A percentile compares a stretch with the other conserved stretches of the same genome.
phyloP scores from a whole-genome alignment of 2,888 invertebrate species.

The Lamproptera curius region DNA sequence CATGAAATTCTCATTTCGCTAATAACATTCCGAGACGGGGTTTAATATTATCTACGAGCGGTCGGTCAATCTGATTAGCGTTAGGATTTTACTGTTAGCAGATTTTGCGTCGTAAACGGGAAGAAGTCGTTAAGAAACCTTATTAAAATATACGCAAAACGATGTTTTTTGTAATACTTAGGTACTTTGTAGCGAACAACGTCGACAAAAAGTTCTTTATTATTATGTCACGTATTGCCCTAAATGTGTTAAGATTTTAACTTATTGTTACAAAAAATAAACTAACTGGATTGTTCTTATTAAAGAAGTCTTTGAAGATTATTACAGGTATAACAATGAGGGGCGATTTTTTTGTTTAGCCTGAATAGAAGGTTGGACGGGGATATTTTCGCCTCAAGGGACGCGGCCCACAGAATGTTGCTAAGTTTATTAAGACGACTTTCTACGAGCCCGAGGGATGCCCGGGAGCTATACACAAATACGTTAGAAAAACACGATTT shows the following conservation, averaged over 20 bases:
- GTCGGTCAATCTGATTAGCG: slow-evolving; percentile 22
- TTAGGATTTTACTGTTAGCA: too few relatives aligned
- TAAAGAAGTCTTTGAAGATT: slow-evolving; percentile 35
- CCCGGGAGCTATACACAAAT: slow-evolving; percentile 42
- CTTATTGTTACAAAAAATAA: too few relatives aligned
- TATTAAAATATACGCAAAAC: too few relatives aligned
- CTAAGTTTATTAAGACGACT: slow-evolving; percentile 75
- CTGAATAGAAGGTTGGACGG: slow-evolving; percentile 44
- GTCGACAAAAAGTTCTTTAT: too few relatives aligned
- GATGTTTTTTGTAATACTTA: too few relatives aligned
- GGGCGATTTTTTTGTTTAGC: slow-evolving; percentile 58
- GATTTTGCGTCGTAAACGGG: too few relatives aligned
- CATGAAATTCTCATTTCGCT: slow-evolving; percentile 70
- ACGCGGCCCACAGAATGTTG: slow-evolving; percentile 57
- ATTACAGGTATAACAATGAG: slow-evolving; percentile 50
- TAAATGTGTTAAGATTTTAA: too few relatives aligned
- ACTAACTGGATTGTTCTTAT: too few relatives aligned
- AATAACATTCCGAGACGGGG: slow-evolving; percentile 49
- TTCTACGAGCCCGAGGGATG: slow-evolving; percentile 50
- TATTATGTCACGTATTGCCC: too few relatives aligned
- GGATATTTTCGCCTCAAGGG: slow-evolving; percentile 58
- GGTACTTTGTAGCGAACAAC: too few relatives aligned
- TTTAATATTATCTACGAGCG: slow-evolving; percentile 32
- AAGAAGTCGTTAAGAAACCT: too few relatives aligned
- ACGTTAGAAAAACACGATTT: slow-evolving; percentile 62